Percentiles rank a stretch among this genome's conserved stretches.
phyloP scores from a whole-genome alignment of 2,888 invertebrate species.

The Agonopterix arenella region DNA sequence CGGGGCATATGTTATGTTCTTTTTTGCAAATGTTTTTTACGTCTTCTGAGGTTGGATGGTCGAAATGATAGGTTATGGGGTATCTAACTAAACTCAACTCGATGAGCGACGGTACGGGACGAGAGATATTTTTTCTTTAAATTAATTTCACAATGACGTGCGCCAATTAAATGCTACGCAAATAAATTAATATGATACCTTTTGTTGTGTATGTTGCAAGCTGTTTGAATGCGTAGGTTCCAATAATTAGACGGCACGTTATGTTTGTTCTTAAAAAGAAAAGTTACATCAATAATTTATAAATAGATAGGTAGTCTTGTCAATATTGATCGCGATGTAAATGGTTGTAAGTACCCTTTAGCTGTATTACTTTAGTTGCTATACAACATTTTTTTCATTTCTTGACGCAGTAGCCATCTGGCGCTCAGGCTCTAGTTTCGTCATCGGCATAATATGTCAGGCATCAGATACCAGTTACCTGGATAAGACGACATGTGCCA shows the following conservation, averaged over 20 bases:
- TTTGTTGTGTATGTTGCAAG: too few species aligned
- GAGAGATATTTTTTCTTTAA: too few species aligned
- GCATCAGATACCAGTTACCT: constrained; percentile 23
- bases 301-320: too few species aligned
- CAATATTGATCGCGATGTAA: neutral
- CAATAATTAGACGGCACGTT: too few species aligned
- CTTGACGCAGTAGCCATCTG: constrained; percentile 11
- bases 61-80: constrained; percentile 43
- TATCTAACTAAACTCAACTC: constrained; percentile 15
- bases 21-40: constrained; percentile 63
- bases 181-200: too few species aligned
- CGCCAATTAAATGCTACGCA: too few species aligned
- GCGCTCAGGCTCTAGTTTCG: constrained; percentile 15
- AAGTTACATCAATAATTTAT: too few species aligned
- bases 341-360: constrained; percentile 1
- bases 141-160: too few species aligned
- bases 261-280: too few species aligned
- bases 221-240: too few species aligned
- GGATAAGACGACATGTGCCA: constrained; percentile 47
- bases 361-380: neutral
- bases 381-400: neutral
- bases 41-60: constrained; percentile 20
- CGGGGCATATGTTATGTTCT: constrained; percentile 56
- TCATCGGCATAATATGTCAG: constrained; percentile 19
- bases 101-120: neutral